Evolutionary conservation across 1,140 invertebrate species (phyloP), one percentile per base, ranked within the genome.

Genomic region (Gonioctena quinquepunctata): DNA sequence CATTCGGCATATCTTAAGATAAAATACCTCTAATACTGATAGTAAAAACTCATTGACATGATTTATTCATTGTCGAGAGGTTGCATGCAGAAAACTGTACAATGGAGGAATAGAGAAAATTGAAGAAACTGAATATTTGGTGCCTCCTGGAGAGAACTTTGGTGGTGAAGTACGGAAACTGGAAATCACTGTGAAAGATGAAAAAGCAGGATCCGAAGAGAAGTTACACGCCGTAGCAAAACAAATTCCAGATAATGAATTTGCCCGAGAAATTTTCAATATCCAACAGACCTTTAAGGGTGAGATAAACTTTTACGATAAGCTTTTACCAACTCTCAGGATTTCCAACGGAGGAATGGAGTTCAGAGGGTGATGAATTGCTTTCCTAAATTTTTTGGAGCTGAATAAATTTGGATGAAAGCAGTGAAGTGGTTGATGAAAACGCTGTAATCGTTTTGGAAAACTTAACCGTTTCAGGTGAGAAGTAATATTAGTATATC

Each of bases 81-180:
- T n/a, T n/a, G n/a, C n/a, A n/a, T n/a, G n/a, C n/a, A n/a, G n/a
- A n/a, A n/a, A n/a, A n/a, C n/a, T n/a, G n/a, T n/a, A n/a, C n/a
- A n/a, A n/a, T n/a, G n/a, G n/a, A n/a, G n/a, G n/a, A n/a, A n/a
- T n/a, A n/a, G n/a, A n/a, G n/a, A n/a, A n/a, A n/a, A n/a, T n/a
- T 42, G 33, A 13, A 42, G 16, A 42, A 3, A 42, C 16, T n/a
- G 8, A 42, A 2, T 13, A 42, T 11, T 42, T 89, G 13, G 88
- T 87, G 5, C 84, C 85, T 50, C 83, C 84, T 0, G 88, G 88
- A 0, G 88, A 89, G 71, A 89, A 90, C 79, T 90, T 88, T 71
- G 88, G 86, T 2, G 88, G 88, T 77, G 74, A 84, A 0, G 87
- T 89, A 69, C 71, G 87, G 1, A 80, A 79, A 6, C 81, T 89